Conservation (phyloP, 2,888 invertebrate genomes). For the Crossocerus cetratus region DNA sequence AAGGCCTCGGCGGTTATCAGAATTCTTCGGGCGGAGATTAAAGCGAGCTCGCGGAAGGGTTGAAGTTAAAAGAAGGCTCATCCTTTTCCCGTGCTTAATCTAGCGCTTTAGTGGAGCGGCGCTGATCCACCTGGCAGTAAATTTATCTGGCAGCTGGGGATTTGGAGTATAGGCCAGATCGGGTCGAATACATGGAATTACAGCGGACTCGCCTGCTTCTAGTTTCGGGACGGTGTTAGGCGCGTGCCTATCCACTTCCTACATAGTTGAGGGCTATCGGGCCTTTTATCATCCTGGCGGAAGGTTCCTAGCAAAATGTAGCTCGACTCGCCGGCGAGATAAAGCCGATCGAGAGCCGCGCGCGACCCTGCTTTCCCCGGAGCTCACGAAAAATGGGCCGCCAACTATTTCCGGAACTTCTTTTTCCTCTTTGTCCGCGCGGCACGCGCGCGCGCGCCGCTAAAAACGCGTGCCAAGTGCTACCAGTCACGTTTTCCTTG, state of each 20-base stretch:
- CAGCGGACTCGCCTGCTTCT: background rate
- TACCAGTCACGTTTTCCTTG: too few species aligned
- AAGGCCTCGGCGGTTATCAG: slow-evolving; percentile 30
- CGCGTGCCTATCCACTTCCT: background rate
- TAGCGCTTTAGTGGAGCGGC: slow-evolving; percentile 30
- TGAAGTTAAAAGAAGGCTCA: slow-evolving; percentile 44
- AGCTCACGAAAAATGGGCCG: too few species aligned
- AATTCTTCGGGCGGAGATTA: slow-evolving; percentile 45
- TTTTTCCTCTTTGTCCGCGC: background rate
- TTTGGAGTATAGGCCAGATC: slow-evolving; percentile 19
- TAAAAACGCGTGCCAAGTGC: too few species aligned
- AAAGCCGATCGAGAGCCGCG: too few species aligned
- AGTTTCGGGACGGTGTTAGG: slow-evolving; percentile 6
- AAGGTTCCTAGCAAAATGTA: too few species aligned
- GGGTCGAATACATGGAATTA: background rate
- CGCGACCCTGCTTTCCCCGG: too few species aligned
- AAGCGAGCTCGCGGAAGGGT: slow-evolving; percentile 35
- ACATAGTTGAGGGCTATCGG: too few species aligned
- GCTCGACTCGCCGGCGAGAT: too few species aligned
- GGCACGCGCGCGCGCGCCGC: too few species aligned
- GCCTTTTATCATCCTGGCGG: too few species aligned
- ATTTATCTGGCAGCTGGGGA: slow-evolving; percentile 44
- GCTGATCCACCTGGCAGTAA: slow-evolving; percentile 30
- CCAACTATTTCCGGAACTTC: slow-evolving; percentile 7
- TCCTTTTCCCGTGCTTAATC: slow-evolving; percentile 40